Evolutionary conservation across 2,888 invertebrate genomes (phyloP), one percentile per base, ranked within the genome.

Genomic region (Paralinhomoeus sp.): DNA sequence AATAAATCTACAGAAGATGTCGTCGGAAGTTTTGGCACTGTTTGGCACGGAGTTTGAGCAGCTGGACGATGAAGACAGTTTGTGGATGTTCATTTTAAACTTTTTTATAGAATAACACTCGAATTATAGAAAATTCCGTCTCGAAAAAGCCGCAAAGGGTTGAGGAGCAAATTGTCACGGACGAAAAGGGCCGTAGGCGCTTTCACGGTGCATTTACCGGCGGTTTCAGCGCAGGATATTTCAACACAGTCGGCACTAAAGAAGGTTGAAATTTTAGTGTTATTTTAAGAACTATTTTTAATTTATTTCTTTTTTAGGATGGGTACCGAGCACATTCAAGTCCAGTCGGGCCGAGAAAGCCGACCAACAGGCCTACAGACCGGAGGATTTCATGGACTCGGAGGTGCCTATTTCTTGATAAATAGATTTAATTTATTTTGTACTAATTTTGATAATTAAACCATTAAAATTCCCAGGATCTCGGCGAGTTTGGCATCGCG

Each of bases 171-270:
- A 75, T 77, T 54, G 91, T 81, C 0, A 77, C 76, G 41, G 91
- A 93, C 63, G 77, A 75, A 76, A 81, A 60, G 93, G 91, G 89
- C 0, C 70, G 79, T 44, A 72, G 83, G 7, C 68, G 91, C 54
- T 97, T 97, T 64, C 97, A 99, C 65, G 97, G 97, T 9, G 97
- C 97, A 0, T 99, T 99, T 61, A 97, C 93, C 0, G 97, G 97
- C 0, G 87, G 81, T 2, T 97, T 93, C 63, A 85, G 89, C 17
- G 97, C 97, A 1, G 97, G 97, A 0, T 91, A 81, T 59, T 91
- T 80, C 61, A 97, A 97, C 61, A 79, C 85, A 0, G 97, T 97
- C 21, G 93, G 89, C 1, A 80, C 87, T 0, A 73, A 80, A 50
- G 89, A 93, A 69, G 72, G 70, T 66, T 50, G 42, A 21, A 24